Percentiles rank a stretch among this genome's conserved stretches.
Evolutionary conservation across 2,888 invertebrate genomes (phyloP).

Genomic region (Chironomus tentans): DNA sequence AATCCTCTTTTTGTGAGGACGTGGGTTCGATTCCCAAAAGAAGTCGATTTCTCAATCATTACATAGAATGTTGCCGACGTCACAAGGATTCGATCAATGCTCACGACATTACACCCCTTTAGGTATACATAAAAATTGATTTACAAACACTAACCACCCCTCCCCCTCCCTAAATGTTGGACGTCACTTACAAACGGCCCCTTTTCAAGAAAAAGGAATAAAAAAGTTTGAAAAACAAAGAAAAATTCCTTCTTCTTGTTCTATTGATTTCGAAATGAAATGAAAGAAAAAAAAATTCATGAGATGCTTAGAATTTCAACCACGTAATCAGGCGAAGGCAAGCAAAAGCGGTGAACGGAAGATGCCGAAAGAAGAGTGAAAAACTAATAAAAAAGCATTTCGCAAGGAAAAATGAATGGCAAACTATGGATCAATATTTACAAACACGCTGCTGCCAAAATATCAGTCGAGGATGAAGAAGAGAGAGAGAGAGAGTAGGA

Average conservation of each 20-base stretch:
- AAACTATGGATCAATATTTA: constrained; percentile 26
- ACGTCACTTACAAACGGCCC: no score
- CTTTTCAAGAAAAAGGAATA: background rate
- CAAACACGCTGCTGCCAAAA: constrained; percentile 25
- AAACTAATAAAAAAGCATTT: constrained; percentile 15
- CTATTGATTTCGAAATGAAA: background rate
- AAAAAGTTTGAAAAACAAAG: background rate
- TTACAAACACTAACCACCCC: no score
- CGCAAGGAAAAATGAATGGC: constrained; percentile 1
- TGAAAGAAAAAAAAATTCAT: constrained; percentile 4
- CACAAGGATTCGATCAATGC: no score
- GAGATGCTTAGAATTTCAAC: constrained; percentile 23
- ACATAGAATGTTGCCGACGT: no score
- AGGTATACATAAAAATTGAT: no score
- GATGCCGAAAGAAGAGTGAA: constrained; percentile 1
- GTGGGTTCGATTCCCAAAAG: no score
- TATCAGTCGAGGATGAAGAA: constrained; percentile 1
- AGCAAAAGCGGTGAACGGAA: background rate
- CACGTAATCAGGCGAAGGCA: constrained; percentile 15
- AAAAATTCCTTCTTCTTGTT: background rate
- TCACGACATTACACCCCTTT: no score
- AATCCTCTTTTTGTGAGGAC: no score
- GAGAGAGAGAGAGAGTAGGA: background rate
- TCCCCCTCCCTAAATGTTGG: no score
- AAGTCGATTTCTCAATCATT: no score